Base-by-base conservation (phyloP, 2,797 vertebrate genomes). In the Hemibagrus guttatus region DNA sequence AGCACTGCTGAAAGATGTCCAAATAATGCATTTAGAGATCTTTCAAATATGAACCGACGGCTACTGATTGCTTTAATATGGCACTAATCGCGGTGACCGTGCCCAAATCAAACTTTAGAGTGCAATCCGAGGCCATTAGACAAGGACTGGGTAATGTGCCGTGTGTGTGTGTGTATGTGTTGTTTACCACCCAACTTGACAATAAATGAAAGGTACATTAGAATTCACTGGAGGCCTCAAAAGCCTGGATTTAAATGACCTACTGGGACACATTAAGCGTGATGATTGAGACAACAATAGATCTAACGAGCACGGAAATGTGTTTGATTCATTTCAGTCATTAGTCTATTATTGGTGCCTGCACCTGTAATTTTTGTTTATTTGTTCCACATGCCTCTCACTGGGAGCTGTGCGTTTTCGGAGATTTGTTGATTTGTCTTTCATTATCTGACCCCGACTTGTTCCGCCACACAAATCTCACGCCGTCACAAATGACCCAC, bases 191-290 rank as follows among this genome's bases (percentile, higher is more conserved):
- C 85, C 78, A 86, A 84, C 71, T 78, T 85, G 82, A 85, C 69
- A 86, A 89, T 89, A 89, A 91, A 91, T 91, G 85, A 90, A 90
- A 85, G 83, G 85, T 89, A 71, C 85, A 90, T 91, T 91, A 87
- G 71, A 87, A 90, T 90, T 88, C 89, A 90, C 84, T 56, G 59
- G 88, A 89, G 89, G 85, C 80, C 85, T 85, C 74, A 86, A 91
- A 90, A 64, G 71, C 74, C 89, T 81, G 28, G 26, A 89, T 89
- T 90, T 90, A 90, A 91, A 91, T 90, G 87, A 91, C 89, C 91
- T 90, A 89, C 90, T 87, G 87, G 89, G 89, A 89, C 86, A 87
- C 90, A 90, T 90, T 90, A 90, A 86, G 87, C 63, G 71, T 64
- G 86, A 87, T 90, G 90, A 90, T 85, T 89, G 90, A 84, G 88